Base-by-base conservation (phyloP, 2,113 vertebrate species). In the Psittacula cyanocephala region DNA sequence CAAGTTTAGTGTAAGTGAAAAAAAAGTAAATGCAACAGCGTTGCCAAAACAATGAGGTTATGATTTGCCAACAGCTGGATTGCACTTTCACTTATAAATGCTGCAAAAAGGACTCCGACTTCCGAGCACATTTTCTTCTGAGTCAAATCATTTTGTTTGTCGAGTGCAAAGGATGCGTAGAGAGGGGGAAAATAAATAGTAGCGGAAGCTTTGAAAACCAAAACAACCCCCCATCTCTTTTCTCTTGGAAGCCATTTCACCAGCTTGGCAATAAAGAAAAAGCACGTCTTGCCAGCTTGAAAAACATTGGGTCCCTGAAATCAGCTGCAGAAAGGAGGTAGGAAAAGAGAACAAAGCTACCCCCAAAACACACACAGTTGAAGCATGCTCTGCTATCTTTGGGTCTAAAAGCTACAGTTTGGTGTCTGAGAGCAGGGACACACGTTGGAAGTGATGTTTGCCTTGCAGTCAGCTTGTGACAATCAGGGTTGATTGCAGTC, bases 1-100 rank as follows among this genome's bases (percentile, higher is more conserved):
- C 97, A 97, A 97, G 97, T 97, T 92, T 92, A 88, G 96, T 63
- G 35, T 95, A 86, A 97, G 88, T 75, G 91, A 71, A 67, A 92
- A 89, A 91, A 92, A 92, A 89, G 88, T 88, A 97, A 96, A 94
- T 76, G 83, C 76, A 96, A 79, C 16, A 62, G 65, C 23, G 33
- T 92, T 97, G 97, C 96, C 96, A 95, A 97, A 97, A 97, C 91
- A 97, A 97, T 97, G 95, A 97, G 95, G 88, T 91, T 97, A 93
- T 76, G 85, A 93, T 96, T 96, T 97, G 96, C 96, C 95, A 97
- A 37, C 96, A 97, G 88, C 79, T 96, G 91, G 90, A 96, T 94
- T 95, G 83, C 81, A 92, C 92, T 95, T 97, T 97, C 97, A 91
- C 96, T 97, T 90, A 86, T 3, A 95, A 95, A 69, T 53, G 77